phyloP scores from a whole-genome alignment of 92 coral and sea anemone species.

The Zoanthus gigantus region DNA sequence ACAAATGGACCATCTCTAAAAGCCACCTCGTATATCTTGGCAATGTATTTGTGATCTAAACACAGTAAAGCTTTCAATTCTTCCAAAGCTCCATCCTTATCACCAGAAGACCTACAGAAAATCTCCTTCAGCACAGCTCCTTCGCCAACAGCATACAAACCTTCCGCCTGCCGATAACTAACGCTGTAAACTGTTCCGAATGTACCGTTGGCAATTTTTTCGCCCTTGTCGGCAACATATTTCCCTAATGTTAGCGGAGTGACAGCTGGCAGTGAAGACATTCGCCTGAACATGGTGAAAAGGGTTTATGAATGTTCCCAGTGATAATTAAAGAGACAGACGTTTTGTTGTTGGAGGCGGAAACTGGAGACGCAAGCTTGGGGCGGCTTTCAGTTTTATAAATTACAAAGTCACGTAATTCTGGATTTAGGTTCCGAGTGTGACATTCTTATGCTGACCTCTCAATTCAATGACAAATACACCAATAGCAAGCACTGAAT shows the following conservation, averaged over 20 bases:
- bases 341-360: constrained; percentile 30
- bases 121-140: constrained; percentile 69
- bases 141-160: constrained; percentile 50
- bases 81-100: constrained; percentile 25
- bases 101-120: constrained; percentile 44
- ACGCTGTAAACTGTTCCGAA: constrained; percentile 80
- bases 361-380: constrained; percentile 17
- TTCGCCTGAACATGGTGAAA: constrained; percentile 37
- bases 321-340: background rate
- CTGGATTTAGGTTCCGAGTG: background rate
- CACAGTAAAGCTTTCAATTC: constrained; percentile 60
- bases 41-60: constrained; percentile 59
- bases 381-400: constrained; percentile 6
- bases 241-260: constrained; percentile 42
- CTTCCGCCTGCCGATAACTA: constrained; percentile 24
- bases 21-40: constrained; percentile 46
- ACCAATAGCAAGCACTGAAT: no score
- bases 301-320: background rate
- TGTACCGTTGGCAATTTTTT: constrained; percentile 72
- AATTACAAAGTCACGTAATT: background rate
- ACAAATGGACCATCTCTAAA: constrained; percentile 42
- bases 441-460: constrained; percentile 15
- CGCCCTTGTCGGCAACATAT: constrained; percentile 37
- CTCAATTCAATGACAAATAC: background rate
- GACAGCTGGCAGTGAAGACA: constrained; percentile 41